These are phyloP conservation scores for Phyllotreta striolata DNA, from an alignment of 2,888 invertebrate genomes.

Conservation along the genomic window DNA sequence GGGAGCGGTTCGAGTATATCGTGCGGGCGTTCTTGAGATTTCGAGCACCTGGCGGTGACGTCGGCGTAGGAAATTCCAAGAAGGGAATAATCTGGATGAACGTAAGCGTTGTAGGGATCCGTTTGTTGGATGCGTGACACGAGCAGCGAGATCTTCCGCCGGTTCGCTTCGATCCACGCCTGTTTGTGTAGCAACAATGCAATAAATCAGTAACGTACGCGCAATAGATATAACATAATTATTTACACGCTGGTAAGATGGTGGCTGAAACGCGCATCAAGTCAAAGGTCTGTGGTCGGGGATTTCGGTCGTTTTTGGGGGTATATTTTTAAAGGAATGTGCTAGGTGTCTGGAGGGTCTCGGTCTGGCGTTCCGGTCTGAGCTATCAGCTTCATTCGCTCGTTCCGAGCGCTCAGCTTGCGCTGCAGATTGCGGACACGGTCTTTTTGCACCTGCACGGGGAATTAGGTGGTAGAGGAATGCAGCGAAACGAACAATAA, in stretches of 20 bases:
- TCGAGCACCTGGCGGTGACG: constrained; percentile 71
- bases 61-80: constrained; percentile 71
- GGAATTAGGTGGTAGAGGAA: constrained; percentile 48
- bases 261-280: constrained; percentile 55
- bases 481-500: constrained; percentile 62
- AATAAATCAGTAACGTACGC: constrained; percentile 55
- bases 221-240: constrained; percentile 42
- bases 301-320: constrained; percentile 30
- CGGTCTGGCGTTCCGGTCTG: constrained; percentile 88
- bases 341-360: constrained; percentile 75
- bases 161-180: constrained; percentile 68
- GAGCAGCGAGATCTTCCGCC: constrained; percentile 76
- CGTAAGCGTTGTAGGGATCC: constrained; percentile 76
- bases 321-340: constrained; percentile 25
- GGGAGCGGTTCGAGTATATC: constrained; percentile 44
- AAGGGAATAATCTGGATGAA: constrained; percentile 62
- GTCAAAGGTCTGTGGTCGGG: constrained; percentile 37
- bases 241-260: constrained; percentile 47
- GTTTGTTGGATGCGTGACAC: constrained; percentile 75
- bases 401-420: constrained; percentile 86
- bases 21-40: constrained; percentile 51
- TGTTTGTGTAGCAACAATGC: constrained; percentile 53
- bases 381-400: constrained; percentile 86
- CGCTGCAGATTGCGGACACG: constrained; percentile 85
- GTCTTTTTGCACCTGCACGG: constrained; percentile 82